Evolutionary conservation across 1,140 invertebrate species (phyloP), one percentile per base, ranked within the genome.

Genomic region (Bombus sibiricus): DNA sequence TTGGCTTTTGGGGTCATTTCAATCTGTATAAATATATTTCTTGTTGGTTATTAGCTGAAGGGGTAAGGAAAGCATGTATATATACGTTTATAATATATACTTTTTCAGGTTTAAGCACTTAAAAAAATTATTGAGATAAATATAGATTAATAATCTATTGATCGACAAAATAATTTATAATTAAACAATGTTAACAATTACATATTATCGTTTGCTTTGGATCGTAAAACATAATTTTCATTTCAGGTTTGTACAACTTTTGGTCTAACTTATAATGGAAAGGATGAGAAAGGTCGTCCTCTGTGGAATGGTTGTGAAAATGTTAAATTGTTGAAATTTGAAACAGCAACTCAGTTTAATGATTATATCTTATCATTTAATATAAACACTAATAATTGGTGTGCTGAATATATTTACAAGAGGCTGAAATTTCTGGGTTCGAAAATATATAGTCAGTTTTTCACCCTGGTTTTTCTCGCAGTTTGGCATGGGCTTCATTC

Each of bases 301-400:
- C 95, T 96, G 81, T 99, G 98, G 98, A 96, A 98, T 91, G 98
- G 97, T 13, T 98, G 98, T 92, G 97, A 97, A 77, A 99, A 99
- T 94, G 97, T 99, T 0, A 97, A 97, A 89, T 91, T 99, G 2
- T 91, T 94, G 43, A 95, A 96, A 1, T 98, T 98, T 92, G 98
- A 99, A 95, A 97, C 96, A 43, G 96, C 97, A 9, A 97, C 97
- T 5, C 97, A 97, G 69, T 98, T 99, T 94, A 97, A 97, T 81
- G 97, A 98, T 90, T 97, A 98, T 90, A 98, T 99, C 73, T 95
- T 96, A 81, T 97, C 98, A 22, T 99, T 99, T 93, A 99, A 99
- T 93, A 97, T 97, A 73, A 99, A 99, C 92, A 99, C 99, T 0
- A 99, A 99, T 95, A 95, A 97, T 41, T 99, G 98, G 98, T 97